A percentile compares a stretch with the other conserved stretches of the same genome.
These are phyloP conservation scores for Nasonia vitripennis DNA, from an alignment of 1,140 invertebrate species.

Conservation along the genomic window DNA sequence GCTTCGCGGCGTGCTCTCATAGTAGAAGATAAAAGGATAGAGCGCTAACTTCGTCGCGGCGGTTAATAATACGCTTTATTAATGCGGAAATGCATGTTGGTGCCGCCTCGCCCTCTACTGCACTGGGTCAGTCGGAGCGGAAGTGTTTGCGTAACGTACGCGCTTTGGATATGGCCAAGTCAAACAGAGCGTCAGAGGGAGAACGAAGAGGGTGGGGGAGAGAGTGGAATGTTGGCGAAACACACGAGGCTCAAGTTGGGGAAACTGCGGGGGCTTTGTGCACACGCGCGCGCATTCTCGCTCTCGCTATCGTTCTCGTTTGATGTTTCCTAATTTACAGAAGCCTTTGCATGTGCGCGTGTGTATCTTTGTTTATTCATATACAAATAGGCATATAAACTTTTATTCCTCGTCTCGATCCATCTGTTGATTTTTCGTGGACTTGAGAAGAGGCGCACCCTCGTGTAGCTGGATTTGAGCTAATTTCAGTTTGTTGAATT, in stretches of 20 bases:
- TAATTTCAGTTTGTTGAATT: constrained; percentile 26
- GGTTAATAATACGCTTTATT: constrained; percentile 4
- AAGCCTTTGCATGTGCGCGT: neutral
- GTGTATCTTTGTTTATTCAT: neutral
- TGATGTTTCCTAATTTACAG: constrained; percentile 17
- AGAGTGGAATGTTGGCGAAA: neutral
- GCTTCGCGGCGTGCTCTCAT: neutral
- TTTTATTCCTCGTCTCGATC: neutral
- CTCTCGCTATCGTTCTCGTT: neutral
- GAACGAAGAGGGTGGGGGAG: neutral
- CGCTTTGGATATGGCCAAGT: constrained; percentile 16
- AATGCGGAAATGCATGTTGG: neutral
- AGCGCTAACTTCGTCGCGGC: neutral
- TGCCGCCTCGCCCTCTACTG: neutral
- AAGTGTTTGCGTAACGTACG: constrained; percentile 2
- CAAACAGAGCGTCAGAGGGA: constrained; percentile 4
- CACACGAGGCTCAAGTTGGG: neutral
- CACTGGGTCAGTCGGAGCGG: neutral
- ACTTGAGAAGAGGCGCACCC: neutral
- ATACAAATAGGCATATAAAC: no score
- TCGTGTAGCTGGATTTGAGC: neutral
- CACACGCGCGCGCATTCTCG: neutral
- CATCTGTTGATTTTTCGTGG: no score
- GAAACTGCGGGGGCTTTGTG: neutral
- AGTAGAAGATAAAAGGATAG: neutral